These are phyloP conservation scores for Loxodonta africana DNA, from an alignment of 2,113 vertebrate species.

Conservation along the genomic window DNA sequence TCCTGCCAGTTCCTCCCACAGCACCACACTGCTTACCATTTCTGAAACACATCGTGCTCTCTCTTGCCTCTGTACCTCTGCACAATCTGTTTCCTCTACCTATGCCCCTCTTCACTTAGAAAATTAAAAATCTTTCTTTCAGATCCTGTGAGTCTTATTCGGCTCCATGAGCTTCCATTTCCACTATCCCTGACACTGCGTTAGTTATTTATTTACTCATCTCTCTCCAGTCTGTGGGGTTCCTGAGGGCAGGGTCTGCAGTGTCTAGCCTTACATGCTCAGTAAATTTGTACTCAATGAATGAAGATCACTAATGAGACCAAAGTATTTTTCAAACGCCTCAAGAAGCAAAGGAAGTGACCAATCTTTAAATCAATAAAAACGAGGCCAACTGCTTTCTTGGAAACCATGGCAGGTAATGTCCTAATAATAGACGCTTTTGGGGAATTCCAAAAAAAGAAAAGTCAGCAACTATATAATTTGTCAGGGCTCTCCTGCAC, in stretches of 20 bases:
- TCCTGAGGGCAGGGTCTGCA: background rate
- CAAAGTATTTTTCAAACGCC: background rate
- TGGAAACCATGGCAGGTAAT: background rate
- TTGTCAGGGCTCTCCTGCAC: background rate
- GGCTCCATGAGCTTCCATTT: background rate
- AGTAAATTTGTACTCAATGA: background rate
- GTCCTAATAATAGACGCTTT: background rate
- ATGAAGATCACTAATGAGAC: conserved; percentile 26
- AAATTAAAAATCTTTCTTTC: background rate
- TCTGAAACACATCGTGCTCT: background rate
- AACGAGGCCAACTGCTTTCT: conserved; percentile 22
- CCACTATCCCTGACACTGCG: background rate
- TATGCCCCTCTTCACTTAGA: background rate
- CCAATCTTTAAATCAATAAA: conserved; percentile 15
- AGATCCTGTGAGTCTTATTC: background rate
- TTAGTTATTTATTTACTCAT: background rate
- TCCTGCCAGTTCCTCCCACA: background rate
- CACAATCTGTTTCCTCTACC: background rate
- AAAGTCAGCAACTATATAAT: background rate
- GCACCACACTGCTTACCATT: background rate
- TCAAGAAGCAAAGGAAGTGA: conserved; percentile 39
- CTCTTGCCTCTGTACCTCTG: background rate
- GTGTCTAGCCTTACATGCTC: background rate
- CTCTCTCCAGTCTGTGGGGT: background rate
- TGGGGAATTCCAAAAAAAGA: background rate